phyloP scores from a whole-genome alignment of 2,113 vertebrate genomes.

The Motacilla alba region DNA sequence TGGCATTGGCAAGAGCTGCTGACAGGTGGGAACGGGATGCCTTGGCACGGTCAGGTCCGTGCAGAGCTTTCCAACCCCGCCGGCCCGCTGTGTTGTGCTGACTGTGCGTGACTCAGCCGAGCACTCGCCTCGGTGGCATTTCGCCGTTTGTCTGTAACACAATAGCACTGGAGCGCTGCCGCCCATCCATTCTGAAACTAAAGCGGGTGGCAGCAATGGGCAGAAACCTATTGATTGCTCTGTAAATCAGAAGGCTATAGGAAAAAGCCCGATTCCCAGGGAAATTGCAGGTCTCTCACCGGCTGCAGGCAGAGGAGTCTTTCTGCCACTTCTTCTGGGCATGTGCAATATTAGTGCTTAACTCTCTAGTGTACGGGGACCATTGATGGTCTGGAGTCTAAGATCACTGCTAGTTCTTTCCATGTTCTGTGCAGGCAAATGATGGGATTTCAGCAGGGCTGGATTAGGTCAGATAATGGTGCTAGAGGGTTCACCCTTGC shows the following conservation, averaged over 20 bases:
- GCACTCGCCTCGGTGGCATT: background rate
- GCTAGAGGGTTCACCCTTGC: background rate
- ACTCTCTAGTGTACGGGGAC: background rate
- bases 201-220: slow-evolving; percentile 23
- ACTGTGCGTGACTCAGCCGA: background rate
- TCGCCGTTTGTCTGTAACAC: background rate
- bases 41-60: background rate
- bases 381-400: background rate
- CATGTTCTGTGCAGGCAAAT: background rate
- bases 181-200: slow-evolving; percentile 30
- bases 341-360: background rate
- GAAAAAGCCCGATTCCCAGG: background rate
- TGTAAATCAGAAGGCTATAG: slow-evolving; percentile 24
- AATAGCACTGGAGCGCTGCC: background rate
- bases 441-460: background rate
- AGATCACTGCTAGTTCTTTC: background rate
- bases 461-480: background rate
- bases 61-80: background rate
- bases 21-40: background rate
- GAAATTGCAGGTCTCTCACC: slow-evolving; percentile 2
- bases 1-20: background rate
- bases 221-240: slow-evolving; percentile 22
- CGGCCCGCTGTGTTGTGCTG: background rate
- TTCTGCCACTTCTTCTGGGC: background rate
- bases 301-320: background rate